Evolutionary conservation across 2,797 vertebrate species (phyloP).

Genomic region (Cyclopterus lumpus): DNA sequence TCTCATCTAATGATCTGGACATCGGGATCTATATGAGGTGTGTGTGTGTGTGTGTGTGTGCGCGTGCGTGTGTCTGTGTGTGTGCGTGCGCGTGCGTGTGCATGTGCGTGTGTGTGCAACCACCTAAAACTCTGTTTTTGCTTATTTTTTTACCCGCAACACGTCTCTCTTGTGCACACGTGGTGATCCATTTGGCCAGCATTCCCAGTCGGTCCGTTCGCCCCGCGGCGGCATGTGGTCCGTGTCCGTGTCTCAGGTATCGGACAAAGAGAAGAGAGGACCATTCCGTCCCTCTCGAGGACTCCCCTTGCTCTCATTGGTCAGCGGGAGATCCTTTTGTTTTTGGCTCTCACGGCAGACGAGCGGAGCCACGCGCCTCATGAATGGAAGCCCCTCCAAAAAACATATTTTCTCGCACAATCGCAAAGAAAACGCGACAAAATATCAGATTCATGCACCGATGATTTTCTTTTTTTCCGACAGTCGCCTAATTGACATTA

Average conservation of each 20-base stretch:
- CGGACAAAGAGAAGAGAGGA: slow-evolving; percentile 70
- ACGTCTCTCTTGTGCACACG: background rate
- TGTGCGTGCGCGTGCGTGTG: too few species aligned
- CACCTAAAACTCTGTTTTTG: background rate
- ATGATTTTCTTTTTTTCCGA: background rate
- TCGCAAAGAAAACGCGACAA: background rate
- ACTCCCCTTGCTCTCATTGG: slow-evolving; percentile 63
- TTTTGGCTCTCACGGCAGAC: slow-evolving; percentile 55
- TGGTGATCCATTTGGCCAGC: background rate
- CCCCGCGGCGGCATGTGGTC: slow-evolving; percentile 22
- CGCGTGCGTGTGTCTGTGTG: too few species aligned
- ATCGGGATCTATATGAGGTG: background rate
- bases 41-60: background rate
- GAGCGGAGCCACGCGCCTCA: slow-evolving; percentile 37
- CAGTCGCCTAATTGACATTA: background rate
- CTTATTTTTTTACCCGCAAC: background rate
- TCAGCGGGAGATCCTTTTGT: slow-evolving; percentile 67
- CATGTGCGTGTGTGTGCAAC: background rate
- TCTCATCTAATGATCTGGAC: background rate
- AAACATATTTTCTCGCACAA: background rate
- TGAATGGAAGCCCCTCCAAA: slow-evolving; percentile 29
- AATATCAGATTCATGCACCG: background rate
- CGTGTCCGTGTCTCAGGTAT: slow-evolving; percentile 53
- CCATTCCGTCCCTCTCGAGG: slow-evolving; percentile 52
- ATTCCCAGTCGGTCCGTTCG: background rate